Conservation (phyloP, 2,113 vertebrate species). For the Diadophis punctatus region DNA sequence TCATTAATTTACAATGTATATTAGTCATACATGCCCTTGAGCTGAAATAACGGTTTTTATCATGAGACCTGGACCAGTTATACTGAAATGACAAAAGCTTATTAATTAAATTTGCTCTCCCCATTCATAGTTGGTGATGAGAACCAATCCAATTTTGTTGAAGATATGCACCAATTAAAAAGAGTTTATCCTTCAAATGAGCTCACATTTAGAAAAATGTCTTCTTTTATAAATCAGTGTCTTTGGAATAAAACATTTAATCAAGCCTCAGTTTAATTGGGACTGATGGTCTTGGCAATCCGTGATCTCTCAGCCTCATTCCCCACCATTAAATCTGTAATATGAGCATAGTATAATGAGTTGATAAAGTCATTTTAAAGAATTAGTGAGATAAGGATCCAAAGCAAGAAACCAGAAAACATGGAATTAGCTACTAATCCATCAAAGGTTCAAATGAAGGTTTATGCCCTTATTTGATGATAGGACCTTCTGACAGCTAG, state of each 20-base stretch:
- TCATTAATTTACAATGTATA: neutral
- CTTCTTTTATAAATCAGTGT: neutral
- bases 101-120: neutral
- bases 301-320: neutral
- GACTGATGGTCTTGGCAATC: neutral
- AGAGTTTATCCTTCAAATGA: neutral
- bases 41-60: neutral
- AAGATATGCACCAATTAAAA: neutral
- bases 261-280: neutral
- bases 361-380: neutral
- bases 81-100: neutral
- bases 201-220: neutral
- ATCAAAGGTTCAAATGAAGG: neutral
- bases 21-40: neutral
- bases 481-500: neutral
- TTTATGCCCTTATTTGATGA: neutral
- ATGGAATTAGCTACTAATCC: neutral
- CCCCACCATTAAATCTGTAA: neutral
- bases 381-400: neutral
- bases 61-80: neutral
- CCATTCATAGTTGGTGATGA: neutral
- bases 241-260: neutral
- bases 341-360: neutral
- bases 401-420: neutral
- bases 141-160: neutral